These are phyloP conservation scores for Gallinago stenura DNA, from an alignment of 2,797 vertebrate species.

Conservation along the genomic window DNA sequence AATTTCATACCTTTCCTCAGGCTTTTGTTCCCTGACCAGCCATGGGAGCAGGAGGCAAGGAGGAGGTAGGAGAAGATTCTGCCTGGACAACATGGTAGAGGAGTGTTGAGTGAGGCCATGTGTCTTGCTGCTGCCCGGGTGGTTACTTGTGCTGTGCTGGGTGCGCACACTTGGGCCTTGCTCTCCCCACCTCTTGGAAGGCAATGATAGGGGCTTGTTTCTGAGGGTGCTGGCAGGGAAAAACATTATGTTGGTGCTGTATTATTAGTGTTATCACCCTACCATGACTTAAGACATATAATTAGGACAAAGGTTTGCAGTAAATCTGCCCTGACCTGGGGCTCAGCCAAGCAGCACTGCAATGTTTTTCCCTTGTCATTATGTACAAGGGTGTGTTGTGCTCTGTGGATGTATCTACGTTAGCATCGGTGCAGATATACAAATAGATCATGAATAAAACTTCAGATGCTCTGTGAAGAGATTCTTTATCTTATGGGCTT, in stretches of 20 bases:
- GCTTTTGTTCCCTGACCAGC: background rate
- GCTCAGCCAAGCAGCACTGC: background rate
- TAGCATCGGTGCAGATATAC: background rate
- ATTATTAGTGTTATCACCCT: background rate
- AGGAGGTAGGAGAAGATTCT: background rate
- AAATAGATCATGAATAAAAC: background rate
- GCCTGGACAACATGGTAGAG: background rate
- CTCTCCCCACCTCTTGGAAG: background rate
- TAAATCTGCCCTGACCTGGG: background rate
- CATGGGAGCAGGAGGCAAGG: background rate
- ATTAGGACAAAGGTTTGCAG: background rate
- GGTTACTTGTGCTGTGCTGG: rapidly evolving
- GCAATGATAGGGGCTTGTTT: background rate
- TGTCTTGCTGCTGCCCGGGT: background rate
- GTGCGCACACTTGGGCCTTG: background rate
- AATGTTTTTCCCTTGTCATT: background rate
- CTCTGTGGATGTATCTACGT: background rate
- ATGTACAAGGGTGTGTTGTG: background rate
- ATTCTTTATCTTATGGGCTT: slow-evolving; percentile 56
- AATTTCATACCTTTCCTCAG: background rate
- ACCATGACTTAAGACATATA: background rate
- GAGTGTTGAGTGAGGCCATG: rapidly evolving
- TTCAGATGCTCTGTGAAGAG: slow-evolving; percentile 13
- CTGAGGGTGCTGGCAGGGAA: background rate
- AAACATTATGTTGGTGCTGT: background rate